Percentiles rank a stretch among this genome's conserved stretches.
These are phyloP conservation scores for Ormyrus labotus DNA, from an alignment of 2,888 invertebrate genomes.

Conservation along the genomic window DNA sequence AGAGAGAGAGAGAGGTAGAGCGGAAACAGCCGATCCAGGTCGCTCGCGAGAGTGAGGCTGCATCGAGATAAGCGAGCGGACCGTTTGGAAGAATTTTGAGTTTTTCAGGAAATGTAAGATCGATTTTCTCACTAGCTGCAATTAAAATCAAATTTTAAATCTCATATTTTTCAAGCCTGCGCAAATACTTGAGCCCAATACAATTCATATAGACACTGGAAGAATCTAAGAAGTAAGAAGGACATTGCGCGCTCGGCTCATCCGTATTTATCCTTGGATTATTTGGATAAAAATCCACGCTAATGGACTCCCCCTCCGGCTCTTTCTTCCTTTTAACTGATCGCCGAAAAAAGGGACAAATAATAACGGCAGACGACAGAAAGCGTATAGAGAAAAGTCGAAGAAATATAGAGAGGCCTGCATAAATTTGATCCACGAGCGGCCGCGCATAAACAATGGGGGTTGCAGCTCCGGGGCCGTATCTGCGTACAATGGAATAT, in stretches of 20 bases:
- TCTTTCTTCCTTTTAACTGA: neutral
- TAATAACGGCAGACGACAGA: slow-evolving; percentile 14
- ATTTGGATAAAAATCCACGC: slow-evolving; percentile 21
- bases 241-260: neutral
- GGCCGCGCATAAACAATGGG: slow-evolving; percentile 66
- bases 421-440: slow-evolving; percentile 64
- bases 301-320: slow-evolving; percentile 14
- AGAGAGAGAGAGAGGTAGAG: neutral
- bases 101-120: too few relatives aligned
- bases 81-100: too few relatives aligned
- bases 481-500: slow-evolving; percentile 65
- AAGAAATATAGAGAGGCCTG: slow-evolving; percentile 45
- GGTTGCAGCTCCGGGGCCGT: slow-evolving; percentile 53
- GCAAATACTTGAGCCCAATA: neutral
- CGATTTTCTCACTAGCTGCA: too few relatives aligned
- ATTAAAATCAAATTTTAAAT: too few relatives aligned
- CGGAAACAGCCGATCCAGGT: slow-evolving; percentile 41
- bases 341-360: slow-evolving; percentile 3
- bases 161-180: too few relatives aligned
- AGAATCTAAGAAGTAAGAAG: too few relatives aligned
- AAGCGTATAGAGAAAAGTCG: neutral
- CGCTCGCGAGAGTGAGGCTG: neutral
- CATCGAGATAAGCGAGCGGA: slow-evolving; percentile 20
- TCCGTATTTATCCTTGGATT: slow-evolving; percentile 13
- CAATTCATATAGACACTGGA: neutral